Base-by-base conservation (phyloP, 2,888 invertebrate species). In the Trachelus troglodyta region DNA sequence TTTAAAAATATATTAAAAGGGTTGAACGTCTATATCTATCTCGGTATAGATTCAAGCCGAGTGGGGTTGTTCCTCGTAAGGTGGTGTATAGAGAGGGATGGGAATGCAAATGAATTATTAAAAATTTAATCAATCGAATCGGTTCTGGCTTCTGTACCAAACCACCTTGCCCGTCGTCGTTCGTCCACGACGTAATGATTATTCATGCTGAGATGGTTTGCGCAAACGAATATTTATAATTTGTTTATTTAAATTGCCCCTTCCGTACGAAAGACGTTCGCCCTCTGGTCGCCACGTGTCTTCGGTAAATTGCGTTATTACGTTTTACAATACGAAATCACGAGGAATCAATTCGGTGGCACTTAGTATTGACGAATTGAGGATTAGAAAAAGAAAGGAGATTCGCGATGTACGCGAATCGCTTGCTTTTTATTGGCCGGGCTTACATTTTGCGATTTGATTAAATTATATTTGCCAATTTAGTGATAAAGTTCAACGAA, bases 111-210 rank as follows among this genome's bases (percentile, higher is more conserved):
- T 91, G 90, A 90, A 90, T 90, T 91, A 90, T 90, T 90, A 91
- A 91, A 90, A 91, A 91, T 91, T 90, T 89, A 91, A 91, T 91
- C 91, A 91, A 91, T 90, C 90, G 89, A 88, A 91, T 91, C 90
- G 87, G 86, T 86, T 85, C 85, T 88, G 86, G 87, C 89, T 89
- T 71, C 33, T 87, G 87, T 83, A 85, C 85, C 71, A 31, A 71
- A 23, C 56, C 85, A 79, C 79, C 78, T 77, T 68, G 71, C 31
- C 77, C 83, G 81, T 83, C 83, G 85, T 85, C 83, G 82, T 86
- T 85, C 83, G 85, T 86, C 86, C 86, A 85, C 87, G 86, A 87
- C 88, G 88, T 89, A 88, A 91, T 91, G 90, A 91, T 90, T 91
- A 91, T 91, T 91, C 91, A 91, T 90, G 90, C 87, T 87, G 88